Evolutionary conservation across 1,140 invertebrate species (phyloP), one percentile per base, ranked within the genome.

Genomic region (Archivesica marissinica): DNA sequence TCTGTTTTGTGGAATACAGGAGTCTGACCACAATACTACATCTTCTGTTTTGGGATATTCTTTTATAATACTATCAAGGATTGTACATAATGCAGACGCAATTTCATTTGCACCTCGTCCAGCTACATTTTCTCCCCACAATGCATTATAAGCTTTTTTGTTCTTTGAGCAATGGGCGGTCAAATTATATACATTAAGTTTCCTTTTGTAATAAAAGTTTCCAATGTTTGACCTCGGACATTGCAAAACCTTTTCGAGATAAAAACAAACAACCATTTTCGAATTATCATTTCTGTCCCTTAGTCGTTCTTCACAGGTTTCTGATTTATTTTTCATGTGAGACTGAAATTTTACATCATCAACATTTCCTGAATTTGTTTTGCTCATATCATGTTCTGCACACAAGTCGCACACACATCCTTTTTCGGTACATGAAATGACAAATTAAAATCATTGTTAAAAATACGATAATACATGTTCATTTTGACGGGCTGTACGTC

Each of bases 71-170:
- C 77, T 54, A 25, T 85, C 47, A n/a, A 88, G 41, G 23, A 88
- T 76, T 54, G n/a, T 70, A 25, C 81, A n/a, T 13, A 89, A 66
- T 6, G 84, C 84, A 78, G 75, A 82, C 15, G 81, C 86, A 25
- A 89, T 90, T 61, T 90, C 87, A 79, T 87, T 85, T 2, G 28
- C 74, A 13, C 82, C 75, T 61, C 70, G 28, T 4, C 77, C 82
- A 44, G 76, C 77, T 25, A 64, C 7, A 23, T 13, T 64, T 52
- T 85, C 77, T 39, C 28, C 59, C 83, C 77, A 88, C 23, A 82
- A 23, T 30, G 50, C 68, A 82, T 61, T 70, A 35, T 88, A 88
- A 25, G 25, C 61, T 33, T 0, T 30, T 68, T 61, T 72, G 70
- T 85, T 68, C 6, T 76, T 35, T 20, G 59, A 76, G 56, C 17